Evolutionary conservation across 1,140 invertebrate species (phyloP).

Genomic region (Ylistrum balloti): DNA sequence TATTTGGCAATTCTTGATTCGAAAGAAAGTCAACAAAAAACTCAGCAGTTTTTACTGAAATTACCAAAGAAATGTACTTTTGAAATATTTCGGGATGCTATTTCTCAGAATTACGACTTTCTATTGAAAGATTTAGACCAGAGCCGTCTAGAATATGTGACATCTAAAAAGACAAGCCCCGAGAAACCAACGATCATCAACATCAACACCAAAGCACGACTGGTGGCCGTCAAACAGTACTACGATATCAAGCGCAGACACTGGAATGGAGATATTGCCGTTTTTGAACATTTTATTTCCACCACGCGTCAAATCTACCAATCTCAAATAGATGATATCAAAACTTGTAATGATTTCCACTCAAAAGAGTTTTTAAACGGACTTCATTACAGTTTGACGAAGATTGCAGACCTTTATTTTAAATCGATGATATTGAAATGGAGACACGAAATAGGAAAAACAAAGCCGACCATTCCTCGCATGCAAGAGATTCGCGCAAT

Average conservation of each 20-base stretch:
- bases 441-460: constrained; percentile 13
- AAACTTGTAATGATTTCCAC: neutral
- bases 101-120: neutral
- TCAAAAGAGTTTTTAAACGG: neutral
- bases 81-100: neutral
- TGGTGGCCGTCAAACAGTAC: neutral
- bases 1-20: neutral
- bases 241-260: neutral
- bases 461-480: neutral
- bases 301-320: neutral
- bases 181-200: neutral
- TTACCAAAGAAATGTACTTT: neutral
- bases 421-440: constrained; percentile 24
- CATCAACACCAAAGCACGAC: neutral
- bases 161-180: neutral
- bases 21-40: neutral
- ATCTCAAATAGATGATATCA: neutral
- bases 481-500: neutral
- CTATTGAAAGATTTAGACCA: neutral
- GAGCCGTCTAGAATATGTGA: neutral
- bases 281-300: neutral
- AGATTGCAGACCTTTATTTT: neutral
- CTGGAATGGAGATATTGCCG: neutral
- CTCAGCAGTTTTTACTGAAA: neutral
- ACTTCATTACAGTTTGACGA: neutral